Evolutionary conservation across 2,888 invertebrate species (phyloP), one percentile per base, ranked within the genome.

Genomic region (Microplitis deprimator): DNA sequence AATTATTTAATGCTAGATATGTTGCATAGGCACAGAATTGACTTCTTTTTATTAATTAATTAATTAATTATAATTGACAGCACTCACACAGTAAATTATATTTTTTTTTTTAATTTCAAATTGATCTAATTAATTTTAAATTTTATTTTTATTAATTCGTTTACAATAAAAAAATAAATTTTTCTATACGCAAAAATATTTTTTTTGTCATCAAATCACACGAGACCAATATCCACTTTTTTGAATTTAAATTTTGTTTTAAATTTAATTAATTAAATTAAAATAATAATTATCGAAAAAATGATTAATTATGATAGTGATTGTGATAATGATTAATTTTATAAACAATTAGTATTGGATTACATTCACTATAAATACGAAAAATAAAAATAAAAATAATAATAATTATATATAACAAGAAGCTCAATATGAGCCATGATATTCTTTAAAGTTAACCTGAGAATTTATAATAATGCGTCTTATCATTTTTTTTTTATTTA

Each of bases 401-500:
- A 84, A 16, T 38, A 73, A 62, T 62, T 6, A 71, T n/a, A 60
- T 70, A 79, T 81, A 80, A 85, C 84, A 86, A 80, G 80, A 83
- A 83, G 82, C 88, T 88, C 88, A 88, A 88, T 88, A 87, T 88
- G 88, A 88, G 88, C 85, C 86, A 85, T 85, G 20, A 65, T 29
- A 65, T 65, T 16, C 62, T 65, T 65, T 38, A 65, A 65, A 65
- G 50, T 65, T 38, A 65, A 65, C 65, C 65, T 65, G 65, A 65
- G 65, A 65, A 65, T 65, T 65, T 5, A 65, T 38, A 13, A 13
- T 65, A 65, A 20, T 38, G 65, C 20, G 20, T 13, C 20, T 65
- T 29, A 38, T 61, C n/a, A 75, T 75, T 29, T 10, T 77, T 74
- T 59, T 68, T 64, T 59, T 77, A 20, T 67, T 68, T n/a, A 13